These are phyloP conservation scores for Hylaea fasciaria DNA, from an alignment of 2,888 invertebrate species.

Conservation along the genomic window DNA sequence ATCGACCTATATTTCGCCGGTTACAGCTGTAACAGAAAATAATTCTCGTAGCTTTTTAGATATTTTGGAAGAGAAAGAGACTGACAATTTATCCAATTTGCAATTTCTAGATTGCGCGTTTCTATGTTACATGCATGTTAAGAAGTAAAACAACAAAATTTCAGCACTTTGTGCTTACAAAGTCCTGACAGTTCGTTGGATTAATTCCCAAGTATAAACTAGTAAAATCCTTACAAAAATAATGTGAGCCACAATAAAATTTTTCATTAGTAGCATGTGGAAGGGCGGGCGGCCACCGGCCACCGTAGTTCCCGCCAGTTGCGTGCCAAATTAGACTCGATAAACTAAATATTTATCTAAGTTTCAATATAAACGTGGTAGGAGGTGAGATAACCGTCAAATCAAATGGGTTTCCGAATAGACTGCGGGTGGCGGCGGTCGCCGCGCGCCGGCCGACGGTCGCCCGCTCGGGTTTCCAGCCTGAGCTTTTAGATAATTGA, in stretches of 20 bases:
- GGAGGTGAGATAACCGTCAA: slow-evolving; percentile 82
- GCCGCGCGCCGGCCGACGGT: slow-evolving; percentile 2
- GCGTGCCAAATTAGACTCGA: slow-evolving; percentile 83
- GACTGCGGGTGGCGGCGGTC: slow-evolving; percentile 72
- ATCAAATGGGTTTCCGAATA: slow-evolving; percentile 78
- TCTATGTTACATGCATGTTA: no score
- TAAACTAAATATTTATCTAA: slow-evolving; percentile 83
- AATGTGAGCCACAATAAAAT: slow-evolving; percentile 22
- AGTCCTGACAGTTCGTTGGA: no score
- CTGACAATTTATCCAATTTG: no score
- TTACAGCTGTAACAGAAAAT: slow-evolving; percentile 1
- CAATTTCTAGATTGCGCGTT: no score
- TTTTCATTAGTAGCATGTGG: slow-evolving; percentile 37
- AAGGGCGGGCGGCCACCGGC: slow-evolving; percentile 56
- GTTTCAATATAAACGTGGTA: slow-evolving; percentile 84
- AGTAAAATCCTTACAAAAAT: slow-evolving; percentile 22
- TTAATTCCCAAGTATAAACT: slow-evolving; percentile 1
- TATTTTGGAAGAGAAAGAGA: no score
- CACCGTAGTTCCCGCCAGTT: slow-evolving; percentile 61
- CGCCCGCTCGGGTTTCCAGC: slow-evolving; percentile 61
- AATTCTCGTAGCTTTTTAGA: no score
- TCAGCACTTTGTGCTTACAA: no score
- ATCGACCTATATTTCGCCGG: no score
- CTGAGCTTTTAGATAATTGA: slow-evolving; percentile 53
- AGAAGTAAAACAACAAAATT: no score